These are phyloP conservation scores for Sander lucioperca DNA, from an alignment of 2,113 vertebrate genomes.

Conservation along the genomic window DNA sequence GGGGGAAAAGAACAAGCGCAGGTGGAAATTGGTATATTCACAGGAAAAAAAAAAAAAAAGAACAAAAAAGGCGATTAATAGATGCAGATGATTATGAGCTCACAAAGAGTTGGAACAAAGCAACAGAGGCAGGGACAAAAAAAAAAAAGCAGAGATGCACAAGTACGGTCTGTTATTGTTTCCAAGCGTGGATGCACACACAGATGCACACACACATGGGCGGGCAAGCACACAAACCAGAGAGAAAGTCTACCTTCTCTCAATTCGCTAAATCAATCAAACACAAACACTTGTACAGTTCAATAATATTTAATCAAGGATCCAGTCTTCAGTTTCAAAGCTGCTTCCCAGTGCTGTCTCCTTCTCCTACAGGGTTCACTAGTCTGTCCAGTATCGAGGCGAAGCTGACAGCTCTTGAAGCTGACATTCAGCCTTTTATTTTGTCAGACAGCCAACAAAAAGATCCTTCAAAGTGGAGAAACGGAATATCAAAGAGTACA, in stretches of 20 bases:
- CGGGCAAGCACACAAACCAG: slow-evolving; percentile 34
- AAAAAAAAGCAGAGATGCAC: slow-evolving; percentile 30
- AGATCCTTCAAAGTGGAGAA: slow-evolving; percentile 58
- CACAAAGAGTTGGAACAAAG: slow-evolving; percentile 66
- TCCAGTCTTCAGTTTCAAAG: slow-evolving; percentile 55
- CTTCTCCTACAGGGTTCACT: slow-evolving; percentile 33
- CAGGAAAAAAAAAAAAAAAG: slow-evolving; percentile 4
- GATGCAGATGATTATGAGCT: slow-evolving; percentile 36
- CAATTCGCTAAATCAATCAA: slow-evolving; percentile 66
- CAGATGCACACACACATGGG: slow-evolving; percentile 41
- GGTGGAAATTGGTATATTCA: slow-evolving; percentile 71
- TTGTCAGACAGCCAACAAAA: slow-evolving; percentile 50
- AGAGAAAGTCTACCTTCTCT: slow-evolving; percentile 47
- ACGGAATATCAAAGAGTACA: slow-evolving; percentile 69
- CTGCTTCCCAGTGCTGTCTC: slow-evolving; percentile 49
- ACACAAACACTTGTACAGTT: slow-evolving; percentile 63
- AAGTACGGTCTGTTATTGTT: slow-evolving; percentile 46
- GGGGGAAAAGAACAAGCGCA: slow-evolving; percentile 50
- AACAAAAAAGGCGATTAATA: slow-evolving; percentile 33
- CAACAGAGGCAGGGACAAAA: slow-evolving; percentile 30
- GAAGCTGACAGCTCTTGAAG: slow-evolving; percentile 42
- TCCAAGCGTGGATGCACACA: slow-evolving; percentile 55
- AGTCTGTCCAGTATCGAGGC: slow-evolving; percentile 31
- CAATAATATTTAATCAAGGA: slow-evolving; percentile 77
- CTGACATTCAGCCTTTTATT: slow-evolving; percentile 35